Evolutionary conservation across 1,140 invertebrate genomes (phyloP).

Genomic region (Cotesia typhae): DNA sequence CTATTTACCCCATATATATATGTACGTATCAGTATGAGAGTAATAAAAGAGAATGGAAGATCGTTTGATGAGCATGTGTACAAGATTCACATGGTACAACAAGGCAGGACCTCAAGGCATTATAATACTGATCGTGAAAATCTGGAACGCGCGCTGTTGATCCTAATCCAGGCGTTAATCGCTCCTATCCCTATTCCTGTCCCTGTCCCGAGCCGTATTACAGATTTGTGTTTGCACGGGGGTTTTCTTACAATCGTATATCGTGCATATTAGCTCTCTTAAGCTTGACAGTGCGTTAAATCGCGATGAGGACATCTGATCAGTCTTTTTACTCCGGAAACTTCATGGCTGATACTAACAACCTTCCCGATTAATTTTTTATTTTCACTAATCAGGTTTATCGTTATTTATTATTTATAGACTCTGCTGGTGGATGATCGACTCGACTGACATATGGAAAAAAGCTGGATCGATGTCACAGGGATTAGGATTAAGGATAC

Average conservation of each 20-base stretch:
- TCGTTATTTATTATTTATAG: too few relatives aligned
- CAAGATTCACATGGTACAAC: slow-evolving; percentile 37
- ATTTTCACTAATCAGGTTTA: too few relatives aligned
- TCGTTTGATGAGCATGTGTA: slow-evolving; percentile 27
- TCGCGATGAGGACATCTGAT: slow-evolving; percentile 14
- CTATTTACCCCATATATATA: too few relatives aligned
- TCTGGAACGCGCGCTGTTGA: slow-evolving; percentile 41
- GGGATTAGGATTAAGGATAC: too few relatives aligned
- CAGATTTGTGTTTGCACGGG: slow-evolving; percentile 31
- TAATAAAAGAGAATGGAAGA: too few relatives aligned
- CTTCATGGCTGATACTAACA: neutral
- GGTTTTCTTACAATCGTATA: neutral
- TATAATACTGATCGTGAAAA: slow-evolving; percentile 25
- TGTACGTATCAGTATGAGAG: too few relatives aligned
- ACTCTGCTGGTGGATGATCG: too few relatives aligned
- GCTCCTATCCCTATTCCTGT: slow-evolving; percentile 47
- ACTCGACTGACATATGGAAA: too few relatives aligned
- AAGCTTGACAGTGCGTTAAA: slow-evolving; percentile 30
- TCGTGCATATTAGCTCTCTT: neutral
- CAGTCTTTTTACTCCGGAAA: neutral
- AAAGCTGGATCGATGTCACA: too few relatives aligned
- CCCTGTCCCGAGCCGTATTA: slow-evolving; percentile 23
- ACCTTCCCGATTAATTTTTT: neutral
- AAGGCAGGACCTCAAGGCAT: too few relatives aligned
- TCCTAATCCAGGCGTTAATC: slow-evolving; percentile 63